Evolutionary conservation across 2,797 vertebrate species (phyloP).

Genomic region (Gallinago stenura): DNA sequence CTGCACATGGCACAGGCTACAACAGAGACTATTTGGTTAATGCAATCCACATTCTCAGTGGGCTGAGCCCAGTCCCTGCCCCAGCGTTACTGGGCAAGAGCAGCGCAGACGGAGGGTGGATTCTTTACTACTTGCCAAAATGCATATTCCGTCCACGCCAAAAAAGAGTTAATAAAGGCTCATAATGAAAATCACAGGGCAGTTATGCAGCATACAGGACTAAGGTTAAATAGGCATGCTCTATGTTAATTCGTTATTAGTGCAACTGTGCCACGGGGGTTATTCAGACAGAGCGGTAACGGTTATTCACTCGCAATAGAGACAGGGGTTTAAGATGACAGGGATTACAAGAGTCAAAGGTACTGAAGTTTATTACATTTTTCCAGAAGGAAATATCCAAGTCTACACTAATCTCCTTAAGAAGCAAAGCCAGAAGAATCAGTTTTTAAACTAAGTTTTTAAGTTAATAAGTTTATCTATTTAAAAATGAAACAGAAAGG

Average conservation of each 20-base stretch:
- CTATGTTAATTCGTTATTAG: constrained; percentile 68
- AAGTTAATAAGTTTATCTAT: constrained; percentile 72
- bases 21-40: constrained; percentile 74
- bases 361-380: constrained; percentile 58
- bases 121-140: constrained; percentile 55
- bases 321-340: constrained; percentile 33
- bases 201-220: constrained; percentile 46
- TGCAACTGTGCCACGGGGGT: constrained; percentile 46
- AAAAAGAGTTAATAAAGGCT: constrained; percentile 26
- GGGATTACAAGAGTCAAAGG: constrained; percentile 17
- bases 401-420: constrained; percentile 73
- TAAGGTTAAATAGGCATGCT: constrained; percentile 69
- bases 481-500: constrained; percentile 74
- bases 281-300: constrained; percentile 31
- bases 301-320: constrained; percentile 48
- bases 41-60: constrained; percentile 59
- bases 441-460: constrained; percentile 69
- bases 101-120: constrained; percentile 49
- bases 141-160: constrained; percentile 58
- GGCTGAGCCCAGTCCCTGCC: constrained; percentile 68
- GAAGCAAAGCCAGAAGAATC: constrained; percentile 80
- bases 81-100: constrained; percentile 63
- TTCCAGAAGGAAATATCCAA: constrained; percentile 67
- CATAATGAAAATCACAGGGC: constrained; percentile 37
- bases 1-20: constrained; percentile 76